Conservation (phyloP, 2,797 vertebrate species). For the Muraenolepis orangiensis region DNA sequence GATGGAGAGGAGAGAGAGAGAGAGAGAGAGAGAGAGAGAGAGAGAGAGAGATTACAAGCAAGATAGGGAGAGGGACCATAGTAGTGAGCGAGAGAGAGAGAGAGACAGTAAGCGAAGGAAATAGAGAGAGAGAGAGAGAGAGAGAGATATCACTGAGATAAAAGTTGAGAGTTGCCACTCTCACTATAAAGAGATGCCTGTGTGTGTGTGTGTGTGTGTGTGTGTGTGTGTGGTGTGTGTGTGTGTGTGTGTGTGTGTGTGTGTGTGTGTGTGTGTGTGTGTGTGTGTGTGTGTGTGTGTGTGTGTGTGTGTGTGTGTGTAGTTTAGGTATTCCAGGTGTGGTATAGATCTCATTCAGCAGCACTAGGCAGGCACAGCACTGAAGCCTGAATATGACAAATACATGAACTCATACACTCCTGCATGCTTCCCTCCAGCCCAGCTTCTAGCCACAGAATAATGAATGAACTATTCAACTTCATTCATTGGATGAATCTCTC, state of each 20-base stretch:
- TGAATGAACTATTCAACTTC: too few species aligned
- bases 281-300: too few species aligned
- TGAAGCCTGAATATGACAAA: too few species aligned
- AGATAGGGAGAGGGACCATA: not conserved
- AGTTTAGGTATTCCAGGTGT: too few species aligned
- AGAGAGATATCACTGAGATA: not conserved
- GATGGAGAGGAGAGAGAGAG: not conserved
- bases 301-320: too few species aligned
- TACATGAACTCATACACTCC: not conserved
- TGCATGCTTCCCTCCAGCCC: not conserved
- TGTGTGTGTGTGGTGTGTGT: too few species aligned
- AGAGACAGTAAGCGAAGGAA: not conserved
- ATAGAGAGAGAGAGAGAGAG: not conserved
- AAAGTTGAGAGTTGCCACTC: not conserved
- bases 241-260: too few species aligned
- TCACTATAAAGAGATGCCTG: too few species aligned
- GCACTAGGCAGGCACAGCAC: too few species aligned
- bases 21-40: not conserved
- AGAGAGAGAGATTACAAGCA: not conserved
- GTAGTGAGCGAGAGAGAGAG: not conserved
- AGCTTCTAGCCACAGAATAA: not conserved
- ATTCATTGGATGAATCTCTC: not conserved
- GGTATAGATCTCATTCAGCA: too few species aligned
- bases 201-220: too few species aligned
- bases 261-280: too few species aligned